Percentiles rank a stretch among this genome's conserved stretches.
phyloP scores from a whole-genome alignment of 2,797 vertebrate species.

The Acipenser ruthenus region DNA sequence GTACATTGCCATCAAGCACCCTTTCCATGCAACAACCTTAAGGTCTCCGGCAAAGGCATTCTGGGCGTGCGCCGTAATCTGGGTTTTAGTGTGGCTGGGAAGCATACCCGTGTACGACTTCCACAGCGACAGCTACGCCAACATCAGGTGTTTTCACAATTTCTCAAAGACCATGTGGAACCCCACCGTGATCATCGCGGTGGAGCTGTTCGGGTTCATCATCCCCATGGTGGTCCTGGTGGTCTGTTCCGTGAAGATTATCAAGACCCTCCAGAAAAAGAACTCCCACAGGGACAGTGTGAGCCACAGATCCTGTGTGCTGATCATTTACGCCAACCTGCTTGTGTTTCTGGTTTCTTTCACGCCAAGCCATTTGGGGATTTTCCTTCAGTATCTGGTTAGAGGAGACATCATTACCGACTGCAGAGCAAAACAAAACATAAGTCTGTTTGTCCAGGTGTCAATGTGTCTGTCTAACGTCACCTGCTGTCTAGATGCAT shows the following conservation, averaged over 20 bases:
- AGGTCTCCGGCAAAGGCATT: constrained; percentile 59
- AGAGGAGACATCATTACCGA: constrained; percentile 51
- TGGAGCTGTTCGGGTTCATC: constrained; percentile 78
- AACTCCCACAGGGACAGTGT: constrained; percentile 22
- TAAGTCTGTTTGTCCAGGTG: constrained; percentile 76
- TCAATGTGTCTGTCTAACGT: constrained; percentile 74
- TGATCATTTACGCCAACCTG: constrained; percentile 69
- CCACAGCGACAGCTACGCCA: rapidly evolving
- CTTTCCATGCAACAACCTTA: constrained; percentile 51
- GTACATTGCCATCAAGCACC: constrained; percentile 70
- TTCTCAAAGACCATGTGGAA: constrained; percentile 65
- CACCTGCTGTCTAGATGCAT: constrained; percentile 83
- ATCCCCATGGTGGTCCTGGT: constrained; percentile 58
- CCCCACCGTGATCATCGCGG: constrained; percentile 43
- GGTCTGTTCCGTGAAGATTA: constrained; percentile 63
- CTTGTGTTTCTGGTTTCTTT: constrained; percentile 79
- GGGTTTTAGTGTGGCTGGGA: constrained; percentile 51
- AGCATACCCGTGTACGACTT: constrained; percentile 55
- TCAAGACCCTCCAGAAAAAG: constrained; percentile 49
- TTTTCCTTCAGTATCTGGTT: constrained; percentile 82
- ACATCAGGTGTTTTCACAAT: constrained; percentile 63
- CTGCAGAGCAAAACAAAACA: constrained; percentile 42
- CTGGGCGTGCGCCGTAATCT: constrained; percentile 54
- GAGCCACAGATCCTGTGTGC: constrained; percentile 45
- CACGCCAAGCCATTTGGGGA: constrained; percentile 70